These are phyloP conservation scores for Harpagoxenus sublaevis DNA, from an alignment of 2,888 invertebrate genomes.

Conservation along the genomic window DNA sequence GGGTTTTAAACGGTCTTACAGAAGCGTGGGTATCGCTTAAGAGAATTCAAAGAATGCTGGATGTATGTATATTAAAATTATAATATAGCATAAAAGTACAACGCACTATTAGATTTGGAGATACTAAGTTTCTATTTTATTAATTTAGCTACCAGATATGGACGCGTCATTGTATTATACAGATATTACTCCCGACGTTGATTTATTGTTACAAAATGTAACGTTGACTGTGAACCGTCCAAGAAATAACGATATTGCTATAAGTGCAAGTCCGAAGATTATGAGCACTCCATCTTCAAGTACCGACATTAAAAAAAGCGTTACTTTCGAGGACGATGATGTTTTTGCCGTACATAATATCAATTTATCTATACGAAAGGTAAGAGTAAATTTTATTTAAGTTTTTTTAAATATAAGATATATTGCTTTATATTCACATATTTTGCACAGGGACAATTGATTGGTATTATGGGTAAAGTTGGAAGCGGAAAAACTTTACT, in stretches of 20 bases:
- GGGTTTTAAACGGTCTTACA: constrained; percentile 98
- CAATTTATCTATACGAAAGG: constrained; percentile 86
- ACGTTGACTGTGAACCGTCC: constrained; percentile 71
- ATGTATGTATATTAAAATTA: constrained; percentile 87
- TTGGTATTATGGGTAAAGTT: constrained; percentile 95
- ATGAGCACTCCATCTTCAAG: constrained; percentile 60
- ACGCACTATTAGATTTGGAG: not conserved
- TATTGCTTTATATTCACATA: constrained; percentile 57
- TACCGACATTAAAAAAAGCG: constrained; percentile 69
- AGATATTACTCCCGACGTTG: constrained; percentile 76
- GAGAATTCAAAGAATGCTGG: constrained; percentile 93
- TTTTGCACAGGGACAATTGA: constrained; percentile 90
- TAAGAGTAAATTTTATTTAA: constrained; percentile 80
- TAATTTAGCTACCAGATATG: constrained; percentile 88
- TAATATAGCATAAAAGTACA: not conserved
- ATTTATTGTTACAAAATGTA: constrained; percentile 79
- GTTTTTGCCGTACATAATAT: constrained; percentile 85
- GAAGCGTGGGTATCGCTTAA: constrained; percentile 98
- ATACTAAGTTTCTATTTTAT: constrained; percentile 33
- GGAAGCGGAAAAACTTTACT: constrained; percentile 97
- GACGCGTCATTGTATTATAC: constrained; percentile 89
- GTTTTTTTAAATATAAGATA: constrained; percentile 1
- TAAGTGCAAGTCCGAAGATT: constrained; percentile 44
- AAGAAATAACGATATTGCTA: constrained; percentile 44
- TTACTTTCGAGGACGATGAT: constrained; percentile 77